Conservation (phyloP, 2,888 invertebrate species). For the Agrochola macilenta region DNA sequence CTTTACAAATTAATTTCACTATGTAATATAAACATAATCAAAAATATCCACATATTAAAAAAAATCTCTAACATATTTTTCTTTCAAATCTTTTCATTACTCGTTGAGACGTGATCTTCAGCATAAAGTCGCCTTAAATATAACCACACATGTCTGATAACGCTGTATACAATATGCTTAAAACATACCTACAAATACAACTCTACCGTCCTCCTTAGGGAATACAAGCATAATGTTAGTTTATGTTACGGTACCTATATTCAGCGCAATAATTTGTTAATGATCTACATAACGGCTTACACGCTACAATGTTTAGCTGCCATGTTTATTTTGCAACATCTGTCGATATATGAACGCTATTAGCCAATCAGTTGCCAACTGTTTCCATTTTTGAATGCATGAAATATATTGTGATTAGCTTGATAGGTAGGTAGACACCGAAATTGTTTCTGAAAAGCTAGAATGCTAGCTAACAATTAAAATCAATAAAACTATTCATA, state of each 20-base stretch:
- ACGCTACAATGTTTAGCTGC: background rate
- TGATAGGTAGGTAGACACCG: background rate
- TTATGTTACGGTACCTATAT: background rate
- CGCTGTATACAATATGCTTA: background rate
- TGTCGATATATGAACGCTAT: background rate
- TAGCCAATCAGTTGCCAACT: slow-evolving; percentile 12
- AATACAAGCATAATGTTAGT: background rate
- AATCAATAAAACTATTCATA: background rate
- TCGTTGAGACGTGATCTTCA: too few species aligned
- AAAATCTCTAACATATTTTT: too few species aligned
- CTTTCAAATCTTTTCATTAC: too few species aligned
- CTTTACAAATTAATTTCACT: too few species aligned
- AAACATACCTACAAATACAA: background rate
- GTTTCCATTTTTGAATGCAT: background rate
- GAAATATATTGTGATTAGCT: background rate
- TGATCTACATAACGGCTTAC: background rate
- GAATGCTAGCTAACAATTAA: background rate
- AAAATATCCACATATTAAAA: too few species aligned
- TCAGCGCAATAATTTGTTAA: background rate
- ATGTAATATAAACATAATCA: too few species aligned
- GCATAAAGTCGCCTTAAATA: background rate
- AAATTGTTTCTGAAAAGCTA: background rate
- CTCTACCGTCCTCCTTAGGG: background rate
- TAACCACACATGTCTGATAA: background rate
- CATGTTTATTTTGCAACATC: slow-evolving; percentile 8